Evolutionary conservation across 2,797 vertebrate species (phyloP).

Genomic region (Acestrorhynchus altus): DNA sequence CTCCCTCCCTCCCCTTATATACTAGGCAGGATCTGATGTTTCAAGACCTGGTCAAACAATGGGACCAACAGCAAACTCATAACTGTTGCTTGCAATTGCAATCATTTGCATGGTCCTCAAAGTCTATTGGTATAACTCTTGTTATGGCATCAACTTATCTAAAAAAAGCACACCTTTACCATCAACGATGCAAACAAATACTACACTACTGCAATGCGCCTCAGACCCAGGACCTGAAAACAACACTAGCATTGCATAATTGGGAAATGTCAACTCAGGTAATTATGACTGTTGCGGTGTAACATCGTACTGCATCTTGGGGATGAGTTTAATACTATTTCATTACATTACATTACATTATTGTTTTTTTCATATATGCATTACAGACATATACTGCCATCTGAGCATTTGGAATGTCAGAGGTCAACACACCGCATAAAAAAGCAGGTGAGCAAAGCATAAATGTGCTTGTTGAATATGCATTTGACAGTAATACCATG

Average conservation of each 20-base stretch:
- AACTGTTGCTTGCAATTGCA: no score
- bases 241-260: constrained; percentile 4
- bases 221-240: neutral
- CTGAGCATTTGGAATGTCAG: constrained; percentile 25
- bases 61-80: no score
- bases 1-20: no score
- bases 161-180: no score
- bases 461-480: constrained; percentile 45
- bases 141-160: no score
- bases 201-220: neutral
- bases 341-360: neutral
- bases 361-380: neutral
- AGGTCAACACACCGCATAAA: constrained; percentile 36
- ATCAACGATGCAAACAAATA: constrained; percentile 1
- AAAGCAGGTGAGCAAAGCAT: constrained; percentile 17
- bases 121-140: no score
- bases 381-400: constrained; percentile 23
- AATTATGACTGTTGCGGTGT: neutral
- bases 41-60: no score
- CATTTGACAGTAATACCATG: constrained; percentile 48
- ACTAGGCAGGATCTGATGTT: no score
- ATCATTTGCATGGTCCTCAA: no score
- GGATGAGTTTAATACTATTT: neutral
- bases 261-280: neutral
- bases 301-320: constrained; percentile 1